phyloP scores from a whole-genome alignment of 2,797 vertebrate species.

The Phaenicophaeus curvirostris region DNA sequence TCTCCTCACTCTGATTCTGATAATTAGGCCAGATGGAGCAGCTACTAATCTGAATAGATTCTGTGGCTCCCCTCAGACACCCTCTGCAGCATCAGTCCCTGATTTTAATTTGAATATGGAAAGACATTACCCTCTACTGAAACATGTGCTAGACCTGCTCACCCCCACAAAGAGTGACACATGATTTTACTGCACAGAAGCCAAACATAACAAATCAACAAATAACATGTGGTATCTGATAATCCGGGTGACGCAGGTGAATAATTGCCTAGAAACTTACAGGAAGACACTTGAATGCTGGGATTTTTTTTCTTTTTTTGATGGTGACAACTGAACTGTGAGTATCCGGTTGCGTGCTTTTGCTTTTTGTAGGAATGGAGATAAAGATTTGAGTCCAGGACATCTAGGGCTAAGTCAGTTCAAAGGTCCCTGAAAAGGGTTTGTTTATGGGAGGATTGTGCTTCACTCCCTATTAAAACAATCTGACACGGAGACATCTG shows the following conservation, averaged over 20 bases:
- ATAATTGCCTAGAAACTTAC: slow-evolving; percentile 17
- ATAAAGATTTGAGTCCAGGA: neutral
- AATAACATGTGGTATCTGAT: slow-evolving; percentile 30
- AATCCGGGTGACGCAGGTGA: slow-evolving; percentile 13
- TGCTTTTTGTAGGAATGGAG: neutral
- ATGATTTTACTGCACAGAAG: slow-evolving; percentile 29
- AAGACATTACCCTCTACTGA: slow-evolving; percentile 22
- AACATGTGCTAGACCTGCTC: slow-evolving; percentile 33
- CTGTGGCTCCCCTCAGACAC: slow-evolving; percentile 15
- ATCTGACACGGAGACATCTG: neutral
- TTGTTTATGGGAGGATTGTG: neutral
- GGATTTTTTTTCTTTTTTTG: neutral
- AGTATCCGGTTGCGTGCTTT: neutral
- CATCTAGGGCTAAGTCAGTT: neutral
- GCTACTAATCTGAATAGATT: slow-evolving; percentile 43
- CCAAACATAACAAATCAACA: slow-evolving; percentile 58
- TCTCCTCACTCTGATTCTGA: neutral
- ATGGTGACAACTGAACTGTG: neutral
- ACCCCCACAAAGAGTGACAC: neutral
- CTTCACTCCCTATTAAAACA: neutral
- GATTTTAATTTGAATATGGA: slow-evolving; percentile 44
- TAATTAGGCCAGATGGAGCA: slow-evolving; percentile 27
- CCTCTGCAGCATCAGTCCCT: slow-evolving; percentile 42
- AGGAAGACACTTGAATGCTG: neutral
- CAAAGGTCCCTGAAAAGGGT: neutral